Percentiles rank a stretch among this genome's conserved stretches.
These are phyloP conservation scores for Elysia crispata DNA, from an alignment of 2,888 invertebrate species.

Conservation along the genomic window DNA sequence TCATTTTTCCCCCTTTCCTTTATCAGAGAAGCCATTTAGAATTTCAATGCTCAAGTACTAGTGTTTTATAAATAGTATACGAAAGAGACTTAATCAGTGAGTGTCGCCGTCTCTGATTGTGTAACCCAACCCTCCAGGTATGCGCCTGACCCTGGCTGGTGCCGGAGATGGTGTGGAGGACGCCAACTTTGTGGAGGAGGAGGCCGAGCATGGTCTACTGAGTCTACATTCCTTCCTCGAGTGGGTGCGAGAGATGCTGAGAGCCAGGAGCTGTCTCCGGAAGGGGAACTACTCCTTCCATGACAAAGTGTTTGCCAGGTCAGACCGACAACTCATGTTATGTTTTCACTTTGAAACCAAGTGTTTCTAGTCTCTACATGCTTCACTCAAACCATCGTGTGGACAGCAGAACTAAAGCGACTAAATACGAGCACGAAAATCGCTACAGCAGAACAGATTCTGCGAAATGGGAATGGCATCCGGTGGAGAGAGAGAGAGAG, in stretches of 20 bases:
- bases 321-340: conserved; percentile 33
- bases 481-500: neutral
- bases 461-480: no score
- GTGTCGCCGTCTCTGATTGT: no score
- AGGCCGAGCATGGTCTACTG: conserved; percentile 95
- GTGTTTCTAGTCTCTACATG: no score
- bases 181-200: conserved; percentile 97
- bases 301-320: conserved; percentile 89
- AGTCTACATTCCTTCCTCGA: conserved; percentile 95
- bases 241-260: conserved; percentile 89
- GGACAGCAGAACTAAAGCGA: neutral
- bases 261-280: conserved; percentile 78
- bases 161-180: conserved; percentile 98
- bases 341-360: no score
- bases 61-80: no score
- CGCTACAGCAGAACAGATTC: neutral
- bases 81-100: no score
- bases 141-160: conserved; percentile 94
- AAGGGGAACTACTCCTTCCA: conserved; percentile 85
- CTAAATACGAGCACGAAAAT: neutral
- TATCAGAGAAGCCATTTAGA: no score
- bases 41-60: no score
- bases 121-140: conserved; percentile 64
- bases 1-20: no score
- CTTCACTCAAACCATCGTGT: neutral